These are phyloP conservation scores for Scomber japonicus DNA, from an alignment of 2,113 vertebrate genomes.

Conservation along the genomic window DNA sequence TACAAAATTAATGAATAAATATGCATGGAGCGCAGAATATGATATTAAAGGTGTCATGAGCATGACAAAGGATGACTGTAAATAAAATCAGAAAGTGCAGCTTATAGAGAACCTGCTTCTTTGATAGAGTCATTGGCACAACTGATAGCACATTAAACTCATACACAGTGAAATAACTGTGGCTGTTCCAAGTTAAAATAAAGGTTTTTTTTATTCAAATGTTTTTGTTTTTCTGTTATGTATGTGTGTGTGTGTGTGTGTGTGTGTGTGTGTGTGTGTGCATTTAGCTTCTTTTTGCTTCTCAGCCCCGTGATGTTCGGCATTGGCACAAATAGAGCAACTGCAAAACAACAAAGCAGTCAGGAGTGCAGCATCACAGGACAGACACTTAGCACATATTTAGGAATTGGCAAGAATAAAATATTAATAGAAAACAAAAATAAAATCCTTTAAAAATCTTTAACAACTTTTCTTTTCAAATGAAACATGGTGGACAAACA, in stretches of 20 bases:
- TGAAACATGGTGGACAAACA: conserved; percentile 59
- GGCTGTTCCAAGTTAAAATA: conserved; percentile 35
- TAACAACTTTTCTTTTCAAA: conserved; percentile 43
- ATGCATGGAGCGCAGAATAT: background rate
- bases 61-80: conserved; percentile 13
- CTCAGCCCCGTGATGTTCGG: conserved; percentile 52
- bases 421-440: conserved; percentile 46
- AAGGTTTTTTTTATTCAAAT: conserved; percentile 13
- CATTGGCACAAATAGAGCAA: conserved; percentile 73
- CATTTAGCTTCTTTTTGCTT: conserved; percentile 47
- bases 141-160: conserved; percentile 5
- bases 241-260: no score
- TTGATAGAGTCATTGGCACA: conserved; percentile 24
- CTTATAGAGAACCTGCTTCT: conserved; percentile 20
- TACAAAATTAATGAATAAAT: conserved; percentile 18
- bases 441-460: conserved; percentile 49
- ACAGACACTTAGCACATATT: conserved; percentile 71
- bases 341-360: conserved; percentile 73
- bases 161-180: conserved; percentile 29
- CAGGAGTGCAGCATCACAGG: conserved; percentile 69
- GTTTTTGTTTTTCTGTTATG: background rate
- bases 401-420: conserved; percentile 53
- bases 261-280: background rate
- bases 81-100: conserved; percentile 1
- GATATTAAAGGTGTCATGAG: conserved; percentile 33